These are phyloP conservation scores for Latrodectus geometricus DNA, from an alignment of 1,140 invertebrate genomes.

Conservation along the genomic window DNA sequence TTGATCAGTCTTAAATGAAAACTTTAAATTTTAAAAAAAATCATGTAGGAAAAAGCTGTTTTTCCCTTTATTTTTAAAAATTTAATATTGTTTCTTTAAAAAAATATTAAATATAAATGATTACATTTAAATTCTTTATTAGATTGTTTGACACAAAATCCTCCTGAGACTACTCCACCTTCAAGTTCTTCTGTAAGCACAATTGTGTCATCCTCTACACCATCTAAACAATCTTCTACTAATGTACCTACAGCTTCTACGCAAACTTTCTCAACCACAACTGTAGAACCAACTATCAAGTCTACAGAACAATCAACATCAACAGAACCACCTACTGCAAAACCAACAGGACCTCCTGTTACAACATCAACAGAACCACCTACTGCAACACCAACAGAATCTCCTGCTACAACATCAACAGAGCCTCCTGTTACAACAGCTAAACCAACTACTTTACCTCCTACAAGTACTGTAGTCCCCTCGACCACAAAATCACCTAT, in stretches of 20 bases:
- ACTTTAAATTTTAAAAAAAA: too few relatives aligned
- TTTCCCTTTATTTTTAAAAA: too few relatives aligned
- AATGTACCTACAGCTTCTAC: background rate
- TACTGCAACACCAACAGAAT: background rate
- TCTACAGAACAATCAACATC: background rate
- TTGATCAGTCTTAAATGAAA: too few relatives aligned
- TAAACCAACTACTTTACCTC: background rate
- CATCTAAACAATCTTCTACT: background rate
- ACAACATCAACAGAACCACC: background rate
- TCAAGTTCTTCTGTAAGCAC: background rate
- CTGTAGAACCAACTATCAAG: background rate
- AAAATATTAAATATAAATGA: too few relatives aligned
- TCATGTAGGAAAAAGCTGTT: too few relatives aligned
- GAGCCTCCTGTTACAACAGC: background rate
- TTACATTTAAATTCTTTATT: background rate
- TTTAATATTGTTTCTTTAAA: too few relatives aligned
- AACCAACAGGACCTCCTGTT: background rate
- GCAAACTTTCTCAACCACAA: background rate
- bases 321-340: background rate
- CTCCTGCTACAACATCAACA: background rate
- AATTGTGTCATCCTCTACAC: background rate
- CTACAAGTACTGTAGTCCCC: background rate
- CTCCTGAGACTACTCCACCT: background rate
- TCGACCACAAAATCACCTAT: background rate
- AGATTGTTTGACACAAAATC: background rate